Conservation (phyloP, 2,113 vertebrate genomes). For the Tiliqua scincoides region DNA sequence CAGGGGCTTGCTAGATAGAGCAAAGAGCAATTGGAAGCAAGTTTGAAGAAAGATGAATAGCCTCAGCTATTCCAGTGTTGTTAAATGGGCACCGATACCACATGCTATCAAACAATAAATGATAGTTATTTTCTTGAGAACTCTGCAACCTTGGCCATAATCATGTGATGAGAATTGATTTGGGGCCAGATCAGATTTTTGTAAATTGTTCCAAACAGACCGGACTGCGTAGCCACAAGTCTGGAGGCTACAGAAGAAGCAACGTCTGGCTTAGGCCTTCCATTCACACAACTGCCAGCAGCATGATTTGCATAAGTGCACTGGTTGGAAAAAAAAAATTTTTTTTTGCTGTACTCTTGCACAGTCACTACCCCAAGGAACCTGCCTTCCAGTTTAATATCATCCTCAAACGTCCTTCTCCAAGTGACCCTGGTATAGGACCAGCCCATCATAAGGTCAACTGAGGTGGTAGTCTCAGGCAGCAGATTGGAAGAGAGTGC, state of each 20-base stretch:
- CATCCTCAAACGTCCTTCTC: too few species aligned
- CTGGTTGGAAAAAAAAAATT: background rate
- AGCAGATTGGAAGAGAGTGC: too few species aligned
- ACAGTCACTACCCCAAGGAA: background rate
- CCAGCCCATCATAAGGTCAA: too few species aligned
- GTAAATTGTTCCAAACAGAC: background rate
- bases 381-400: too few species aligned
- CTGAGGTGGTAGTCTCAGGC: too few species aligned
- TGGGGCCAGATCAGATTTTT: background rate
- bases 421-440: too few species aligned
- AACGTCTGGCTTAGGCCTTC: background rate
- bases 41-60: background rate
- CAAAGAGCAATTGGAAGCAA: background rate
- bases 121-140: background rate
- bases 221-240: background rate
- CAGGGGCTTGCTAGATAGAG: fast-evolving
- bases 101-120: background rate
- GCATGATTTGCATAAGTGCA: background rate
- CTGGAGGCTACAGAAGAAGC: too few species aligned
- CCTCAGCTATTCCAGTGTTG: background rate
- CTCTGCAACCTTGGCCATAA: background rate
- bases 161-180: background rate
- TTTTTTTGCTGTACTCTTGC: background rate
- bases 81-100: constrained; percentile 13
- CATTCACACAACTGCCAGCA: background rate